A percentile compares a stretch with the other conserved stretches of the same genome.
Conservation (phyloP, 2,113 vertebrate species). For the Chloebia gouldiae region DNA sequence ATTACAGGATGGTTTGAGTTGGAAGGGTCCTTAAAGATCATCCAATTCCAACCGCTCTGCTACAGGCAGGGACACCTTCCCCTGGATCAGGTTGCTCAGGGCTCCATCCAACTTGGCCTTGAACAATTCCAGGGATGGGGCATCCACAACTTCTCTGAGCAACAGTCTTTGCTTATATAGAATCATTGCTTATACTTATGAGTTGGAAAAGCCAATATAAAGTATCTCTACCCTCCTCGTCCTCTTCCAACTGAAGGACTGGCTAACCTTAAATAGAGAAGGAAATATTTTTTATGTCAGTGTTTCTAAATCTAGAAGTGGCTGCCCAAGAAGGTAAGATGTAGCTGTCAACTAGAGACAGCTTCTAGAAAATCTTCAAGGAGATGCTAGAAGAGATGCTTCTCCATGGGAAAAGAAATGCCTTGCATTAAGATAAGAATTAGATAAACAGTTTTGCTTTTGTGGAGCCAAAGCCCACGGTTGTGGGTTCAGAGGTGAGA, state of each 20-base stretch:
- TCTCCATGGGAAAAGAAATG: not conserved
- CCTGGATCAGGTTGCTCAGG: not conserved
- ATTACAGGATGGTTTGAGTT: not conserved
- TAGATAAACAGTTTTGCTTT: not conserved
- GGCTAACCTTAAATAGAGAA: not conserved
- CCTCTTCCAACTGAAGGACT: not conserved
- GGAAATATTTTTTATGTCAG: not conserved
- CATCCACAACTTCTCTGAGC: not conserved
- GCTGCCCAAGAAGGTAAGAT: not conserved
- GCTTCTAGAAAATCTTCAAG: not conserved
- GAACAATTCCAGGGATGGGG: not conserved
- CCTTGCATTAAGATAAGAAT: not conserved
- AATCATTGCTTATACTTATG: not conserved
- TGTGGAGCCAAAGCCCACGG: no score
- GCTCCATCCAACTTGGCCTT: not conserved
- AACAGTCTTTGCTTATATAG: not conserved
- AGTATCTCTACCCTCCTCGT: not conserved
- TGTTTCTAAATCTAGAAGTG: not conserved
- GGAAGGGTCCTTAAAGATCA: not conserved
- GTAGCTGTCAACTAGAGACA: not conserved
- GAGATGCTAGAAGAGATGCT: not conserved
- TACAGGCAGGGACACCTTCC: not conserved
- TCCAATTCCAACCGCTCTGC: not conserved
- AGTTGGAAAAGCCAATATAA: not conserved
- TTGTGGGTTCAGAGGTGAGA: not conserved